phyloP scores from a whole-genome alignment of 2,113 vertebrate genomes.

The Pyrgilauda ruficollis region DNA sequence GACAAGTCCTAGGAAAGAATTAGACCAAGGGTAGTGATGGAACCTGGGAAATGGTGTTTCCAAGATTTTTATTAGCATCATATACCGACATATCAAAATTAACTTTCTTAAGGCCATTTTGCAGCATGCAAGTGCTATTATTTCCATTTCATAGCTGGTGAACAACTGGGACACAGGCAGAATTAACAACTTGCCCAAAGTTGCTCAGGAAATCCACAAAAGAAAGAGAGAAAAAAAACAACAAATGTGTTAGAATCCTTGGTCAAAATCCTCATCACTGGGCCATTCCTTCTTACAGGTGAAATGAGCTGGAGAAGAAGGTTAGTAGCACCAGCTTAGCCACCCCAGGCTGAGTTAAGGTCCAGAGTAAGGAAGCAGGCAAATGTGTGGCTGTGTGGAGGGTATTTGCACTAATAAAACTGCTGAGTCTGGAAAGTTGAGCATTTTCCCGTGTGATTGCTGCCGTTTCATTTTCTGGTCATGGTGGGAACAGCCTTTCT shows the following conservation, averaged over 20 bases:
- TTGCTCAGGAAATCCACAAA: not conserved
- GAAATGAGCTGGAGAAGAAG: not conserved
- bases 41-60: not conserved
- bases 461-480: slow-evolving; percentile 56
- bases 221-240: not conserved
- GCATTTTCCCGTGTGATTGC: slow-evolving; percentile 59
- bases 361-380: not conserved
- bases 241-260: not conserved
- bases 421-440: slow-evolving; percentile 53
- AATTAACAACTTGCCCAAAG: not conserved
- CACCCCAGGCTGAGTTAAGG: not conserved
- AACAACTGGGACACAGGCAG: not conserved
- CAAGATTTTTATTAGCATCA: not conserved
- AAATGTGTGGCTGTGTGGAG: slow-evolving; percentile 6
- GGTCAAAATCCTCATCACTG: not conserved
- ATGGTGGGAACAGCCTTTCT: slow-evolving; percentile 61
- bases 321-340: not conserved
- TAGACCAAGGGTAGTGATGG: not conserved
- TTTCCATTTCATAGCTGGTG: not conserved
- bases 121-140: not conserved
- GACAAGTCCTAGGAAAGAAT: not conserved
- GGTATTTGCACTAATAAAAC: slow-evolving; percentile 30
- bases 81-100: not conserved
- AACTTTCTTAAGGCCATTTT: not conserved
- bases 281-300: not conserved